Conservation (phyloP, 2,888 invertebrate genomes). For the Polymixis lichenea region DNA sequence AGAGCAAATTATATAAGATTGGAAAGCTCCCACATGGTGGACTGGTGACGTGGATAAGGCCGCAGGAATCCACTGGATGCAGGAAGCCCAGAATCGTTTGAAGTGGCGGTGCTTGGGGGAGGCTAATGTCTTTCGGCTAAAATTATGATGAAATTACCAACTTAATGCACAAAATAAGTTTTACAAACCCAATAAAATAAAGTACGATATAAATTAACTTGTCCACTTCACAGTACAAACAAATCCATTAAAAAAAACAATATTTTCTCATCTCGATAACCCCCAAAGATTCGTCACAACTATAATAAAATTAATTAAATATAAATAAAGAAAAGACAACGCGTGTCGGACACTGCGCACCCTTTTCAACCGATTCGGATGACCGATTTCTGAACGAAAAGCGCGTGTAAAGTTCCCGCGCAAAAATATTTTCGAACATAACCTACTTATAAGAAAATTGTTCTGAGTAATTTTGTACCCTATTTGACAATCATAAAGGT, state of each 20-base stretch:
- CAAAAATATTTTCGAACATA: conserved; percentile 69
- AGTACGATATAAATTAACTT: conserved; percentile 5
- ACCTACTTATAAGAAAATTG: conserved; percentile 37
- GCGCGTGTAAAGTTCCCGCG: conserved; percentile 76
- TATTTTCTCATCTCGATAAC: conserved; percentile 60
- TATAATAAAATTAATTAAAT: conserved; percentile 86
- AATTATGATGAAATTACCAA: no score
- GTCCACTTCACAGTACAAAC: conserved; percentile 39
- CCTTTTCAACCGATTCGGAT: conserved; percentile 81
- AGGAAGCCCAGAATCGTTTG: no score
- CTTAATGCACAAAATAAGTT: not conserved
- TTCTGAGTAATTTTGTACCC: conserved; percentile 6
- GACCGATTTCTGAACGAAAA: conserved; percentile 78
- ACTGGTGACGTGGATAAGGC: no score
- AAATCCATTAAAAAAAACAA: conserved; percentile 60
- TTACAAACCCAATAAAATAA: not conserved
- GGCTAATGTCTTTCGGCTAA: no score
- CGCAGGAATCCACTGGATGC: no score
- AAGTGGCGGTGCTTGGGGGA: no score
- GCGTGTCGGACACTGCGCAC: conserved; percentile 83
- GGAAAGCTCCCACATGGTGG: no score
- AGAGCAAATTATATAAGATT: not conserved
- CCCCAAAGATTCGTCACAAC: conserved; percentile 75
- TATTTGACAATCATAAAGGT: conserved; percentile 16
- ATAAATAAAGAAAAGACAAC: conserved; percentile 80